A percentile compares a stretch with the other conserved stretches of the same genome.
Conservation (phyloP, 1,140 invertebrate species). For the Alviniconcha marisindica region DNA sequence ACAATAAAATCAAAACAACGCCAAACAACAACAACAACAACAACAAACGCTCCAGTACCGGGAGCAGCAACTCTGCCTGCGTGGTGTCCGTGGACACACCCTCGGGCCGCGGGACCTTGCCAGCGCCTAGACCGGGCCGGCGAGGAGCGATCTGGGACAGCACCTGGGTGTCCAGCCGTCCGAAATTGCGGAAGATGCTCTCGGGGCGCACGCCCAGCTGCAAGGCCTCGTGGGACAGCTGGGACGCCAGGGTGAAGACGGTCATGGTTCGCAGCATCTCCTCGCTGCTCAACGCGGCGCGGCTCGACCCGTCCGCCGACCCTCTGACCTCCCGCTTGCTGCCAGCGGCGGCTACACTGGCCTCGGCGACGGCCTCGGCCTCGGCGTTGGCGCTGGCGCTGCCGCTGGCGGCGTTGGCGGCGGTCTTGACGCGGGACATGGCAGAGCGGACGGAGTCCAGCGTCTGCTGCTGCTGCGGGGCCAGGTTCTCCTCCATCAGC, state of each 20-base stretch:
- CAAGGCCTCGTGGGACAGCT: conserved; percentile 61
- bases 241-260: conserved; percentile 62
- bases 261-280: conserved; percentile 61
- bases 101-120: neutral
- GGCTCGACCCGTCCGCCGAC: neutral
- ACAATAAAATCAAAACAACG: no score
- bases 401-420: no score
- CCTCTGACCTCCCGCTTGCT: neutral
- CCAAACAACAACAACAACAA: no score
- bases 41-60: neutral
- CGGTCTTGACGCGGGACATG: conserved; percentile 30
- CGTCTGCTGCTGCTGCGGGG: conserved; percentile 51
- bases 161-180: conserved; percentile 44
- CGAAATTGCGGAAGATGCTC: conserved; percentile 61
- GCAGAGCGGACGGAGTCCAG: conserved; percentile 55
- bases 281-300: conserved; percentile 30
- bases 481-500: conserved; percentile 58
- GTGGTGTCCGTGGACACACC: conserved; percentile 1
- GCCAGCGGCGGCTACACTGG: no score
- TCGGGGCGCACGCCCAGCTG: conserved; percentile 62
- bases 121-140: no score
- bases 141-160: conserved; percentile 46
- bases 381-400: no score
- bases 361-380: no score
- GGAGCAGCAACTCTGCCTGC: neutral